Evolutionary conservation across 2,113 vertebrate species (phyloP).

Genomic region (Rhabdornis inornatus): DNA sequence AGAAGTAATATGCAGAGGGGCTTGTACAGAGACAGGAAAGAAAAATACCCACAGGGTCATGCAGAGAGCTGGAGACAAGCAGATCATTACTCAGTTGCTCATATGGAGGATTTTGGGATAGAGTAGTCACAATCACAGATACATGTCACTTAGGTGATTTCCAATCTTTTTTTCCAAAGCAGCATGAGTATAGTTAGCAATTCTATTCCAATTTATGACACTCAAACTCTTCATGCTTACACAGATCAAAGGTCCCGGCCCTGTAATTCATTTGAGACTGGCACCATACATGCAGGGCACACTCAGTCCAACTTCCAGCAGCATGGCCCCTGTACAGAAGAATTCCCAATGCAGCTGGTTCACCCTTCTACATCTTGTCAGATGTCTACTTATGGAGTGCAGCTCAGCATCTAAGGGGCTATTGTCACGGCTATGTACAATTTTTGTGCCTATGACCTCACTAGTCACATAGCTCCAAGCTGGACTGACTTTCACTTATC

Average conservation of each 20-base stretch:
- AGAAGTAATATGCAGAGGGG: neutral
- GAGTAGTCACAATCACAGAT: neutral
- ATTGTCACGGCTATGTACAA: neutral
- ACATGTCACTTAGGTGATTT: neutral
- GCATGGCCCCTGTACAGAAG: fast-evolving
- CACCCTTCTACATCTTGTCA: neutral
- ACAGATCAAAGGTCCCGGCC: neutral
- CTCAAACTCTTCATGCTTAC: neutral
- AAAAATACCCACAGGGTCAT: neutral
- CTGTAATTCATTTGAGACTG: neutral
- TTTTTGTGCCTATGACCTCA: neutral
- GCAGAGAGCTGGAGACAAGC: neutral
- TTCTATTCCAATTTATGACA: neutral
- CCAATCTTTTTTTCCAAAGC: neutral
- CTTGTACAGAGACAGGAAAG: neutral
- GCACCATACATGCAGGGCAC: fast-evolving
- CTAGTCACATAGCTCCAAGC: neutral
- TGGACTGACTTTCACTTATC: neutral
- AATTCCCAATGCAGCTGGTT: neutral
- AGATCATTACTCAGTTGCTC: neutral
- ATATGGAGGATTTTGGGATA: neutral
- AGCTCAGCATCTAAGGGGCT: neutral
- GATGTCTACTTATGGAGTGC: neutral
- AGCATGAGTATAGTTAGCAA: neutral
- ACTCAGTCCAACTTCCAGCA: neutral